A percentile compares a stretch with the other conserved stretches of the same genome.
phyloP scores from a whole-genome alignment of 2,888 invertebrate species.

The Hirtodrosophila histrioides region DNA sequence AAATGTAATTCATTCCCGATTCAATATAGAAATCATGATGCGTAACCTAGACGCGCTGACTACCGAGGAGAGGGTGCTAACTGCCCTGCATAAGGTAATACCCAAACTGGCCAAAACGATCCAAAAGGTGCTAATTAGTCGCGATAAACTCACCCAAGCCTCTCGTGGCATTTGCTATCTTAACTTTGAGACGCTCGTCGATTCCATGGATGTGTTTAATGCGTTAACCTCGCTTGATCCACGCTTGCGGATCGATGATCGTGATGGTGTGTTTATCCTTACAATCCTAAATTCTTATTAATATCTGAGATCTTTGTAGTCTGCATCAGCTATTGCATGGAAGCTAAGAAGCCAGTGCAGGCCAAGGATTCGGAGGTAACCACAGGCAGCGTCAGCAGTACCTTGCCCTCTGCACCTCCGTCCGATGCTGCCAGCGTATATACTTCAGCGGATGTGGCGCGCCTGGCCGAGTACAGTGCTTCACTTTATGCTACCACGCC shows the following conservation, averaged over 20 bases:
- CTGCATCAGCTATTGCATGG: slow-evolving; percentile 84
- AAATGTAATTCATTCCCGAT: slow-evolving; percentile 31
- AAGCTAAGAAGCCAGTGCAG: slow-evolving; percentile 78
- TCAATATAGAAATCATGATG: slow-evolving; percentile 89
- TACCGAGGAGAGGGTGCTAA: slow-evolving; percentile 95
- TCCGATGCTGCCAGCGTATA: slow-evolving; percentile 74
- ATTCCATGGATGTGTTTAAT: slow-evolving; percentile 91
- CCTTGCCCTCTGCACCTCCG: slow-evolving; percentile 43
- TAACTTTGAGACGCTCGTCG: slow-evolving; percentile 92
- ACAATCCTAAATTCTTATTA: neutral
- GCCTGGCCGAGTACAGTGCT: slow-evolving; percentile 91
- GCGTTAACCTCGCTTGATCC: slow-evolving; percentile 86
- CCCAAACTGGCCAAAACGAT: slow-evolving; percentile 90
- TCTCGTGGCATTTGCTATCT: slow-evolving; percentile 92
- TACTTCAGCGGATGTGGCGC: slow-evolving; percentile 88
- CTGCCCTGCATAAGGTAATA: slow-evolving; percentile 90
- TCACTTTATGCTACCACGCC: slow-evolving; percentile 90
- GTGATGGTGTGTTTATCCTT: slow-evolving; percentile 75
- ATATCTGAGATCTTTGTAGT: slow-evolving; percentile 62
- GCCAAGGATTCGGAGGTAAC: slow-evolving; percentile 47
- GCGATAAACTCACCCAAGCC: slow-evolving; percentile 93
- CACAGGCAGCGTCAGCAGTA: slow-evolving; percentile 16
- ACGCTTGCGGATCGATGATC: slow-evolving; percentile 85
- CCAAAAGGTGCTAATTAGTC: slow-evolving; percentile 92
- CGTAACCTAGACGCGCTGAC: slow-evolving; percentile 96